Conservation (phyloP, 2,888 invertebrate genomes). For the Tipula helvola region DNA sequence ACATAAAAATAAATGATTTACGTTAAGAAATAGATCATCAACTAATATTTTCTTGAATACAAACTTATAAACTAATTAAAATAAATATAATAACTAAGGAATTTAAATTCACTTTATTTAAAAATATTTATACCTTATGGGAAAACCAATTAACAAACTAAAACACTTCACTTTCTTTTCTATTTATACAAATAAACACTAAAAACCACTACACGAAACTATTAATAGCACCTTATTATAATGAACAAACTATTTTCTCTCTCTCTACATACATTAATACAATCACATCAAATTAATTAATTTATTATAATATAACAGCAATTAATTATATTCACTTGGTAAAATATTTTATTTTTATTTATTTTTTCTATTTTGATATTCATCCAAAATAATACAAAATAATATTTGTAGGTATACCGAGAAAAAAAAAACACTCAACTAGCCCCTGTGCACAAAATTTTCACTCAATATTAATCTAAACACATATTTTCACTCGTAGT, state of each 20-base stretch:
- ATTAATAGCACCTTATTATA: background rate
- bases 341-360: background rate
- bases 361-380: background rate
- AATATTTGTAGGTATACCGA: background rate
- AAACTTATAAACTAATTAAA: background rate
- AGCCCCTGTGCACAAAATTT: background rate
- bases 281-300: background rate
- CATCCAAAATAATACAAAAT: background rate
- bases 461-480: background rate
- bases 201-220: background rate
- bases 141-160: background rate
- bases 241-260: background rate
- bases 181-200: background rate
- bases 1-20: background rate
- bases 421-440: background rate
- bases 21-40: background rate
- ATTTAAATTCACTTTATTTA: background rate
- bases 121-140: background rate
- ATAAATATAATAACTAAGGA: background rate
- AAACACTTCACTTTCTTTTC: background rate
- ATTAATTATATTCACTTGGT: background rate
- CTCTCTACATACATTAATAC: background rate
- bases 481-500: too few relatives aligned
- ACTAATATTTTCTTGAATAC: background rate
- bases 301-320: background rate